A percentile compares a stretch with the other conserved stretches of the same genome.
phyloP scores from a whole-genome alignment of 2,797 vertebrate genomes.

The Myripristis murdjan region DNA sequence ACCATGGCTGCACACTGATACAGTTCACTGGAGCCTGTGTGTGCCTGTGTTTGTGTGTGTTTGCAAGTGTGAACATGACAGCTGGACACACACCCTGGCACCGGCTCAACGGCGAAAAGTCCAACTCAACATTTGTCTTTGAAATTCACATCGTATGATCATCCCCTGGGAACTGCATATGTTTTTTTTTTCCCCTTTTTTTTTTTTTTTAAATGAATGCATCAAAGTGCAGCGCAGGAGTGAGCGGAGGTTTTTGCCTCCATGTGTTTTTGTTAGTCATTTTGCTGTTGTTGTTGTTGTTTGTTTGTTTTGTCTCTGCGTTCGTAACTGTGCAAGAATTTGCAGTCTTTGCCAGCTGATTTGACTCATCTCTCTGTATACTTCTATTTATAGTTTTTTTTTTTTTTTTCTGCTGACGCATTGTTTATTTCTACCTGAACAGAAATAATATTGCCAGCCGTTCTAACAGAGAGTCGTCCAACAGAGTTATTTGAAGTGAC shows the following conservation, averaged over 20 bases:
- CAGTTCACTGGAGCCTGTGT: conserved; percentile 49
- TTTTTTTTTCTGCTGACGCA: conserved; percentile 3
- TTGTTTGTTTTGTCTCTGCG: neutral
- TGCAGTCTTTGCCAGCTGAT: neutral
- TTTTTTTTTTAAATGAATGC: no score
- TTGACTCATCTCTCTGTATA: conserved; percentile 3
- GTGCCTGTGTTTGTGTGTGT: neutral
- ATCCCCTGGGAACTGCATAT: conserved; percentile 48
- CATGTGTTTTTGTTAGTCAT: conserved; percentile 11
- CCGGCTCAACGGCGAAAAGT: conserved; percentile 71
- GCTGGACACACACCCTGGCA: conserved; percentile 72
- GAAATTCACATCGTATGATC: conserved; percentile 67
- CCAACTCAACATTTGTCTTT: conserved; percentile 74
- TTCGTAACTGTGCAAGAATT: conserved; percentile 5
- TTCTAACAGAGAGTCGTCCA: conserved; percentile 61
- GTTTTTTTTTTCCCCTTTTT: no score
- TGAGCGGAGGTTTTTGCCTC: conserved; percentile 1
- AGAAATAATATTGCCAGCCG: conserved; percentile 64
- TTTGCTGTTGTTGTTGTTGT: conserved; percentile 16
- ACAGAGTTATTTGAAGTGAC: conserved; percentile 77
- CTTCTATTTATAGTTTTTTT: conserved; percentile 12
- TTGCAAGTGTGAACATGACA: conserved; percentile 53
- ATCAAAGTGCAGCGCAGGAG: conserved; percentile 35
- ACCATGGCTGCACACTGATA: conserved; percentile 55
- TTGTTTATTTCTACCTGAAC: conserved; percentile 70